Conservation (phyloP, 2,888 invertebrate genomes). For the Eutolmus rufibarbis region DNA sequence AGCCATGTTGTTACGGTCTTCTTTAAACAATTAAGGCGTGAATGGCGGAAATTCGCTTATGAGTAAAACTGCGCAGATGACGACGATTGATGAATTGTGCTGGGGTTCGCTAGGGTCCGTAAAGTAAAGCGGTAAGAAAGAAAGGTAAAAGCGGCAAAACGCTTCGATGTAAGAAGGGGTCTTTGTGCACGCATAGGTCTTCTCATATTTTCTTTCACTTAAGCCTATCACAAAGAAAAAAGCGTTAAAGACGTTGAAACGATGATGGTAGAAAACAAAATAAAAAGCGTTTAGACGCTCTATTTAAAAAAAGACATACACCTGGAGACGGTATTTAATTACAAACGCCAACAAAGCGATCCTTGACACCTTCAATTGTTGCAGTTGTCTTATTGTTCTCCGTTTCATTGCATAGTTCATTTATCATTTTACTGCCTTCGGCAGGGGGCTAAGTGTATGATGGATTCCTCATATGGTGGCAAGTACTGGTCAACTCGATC, state of each 20-base stretch:
- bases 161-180: background rate
- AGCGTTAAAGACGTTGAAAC: background rate
- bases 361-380: background rate
- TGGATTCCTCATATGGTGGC: background rate
- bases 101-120: background rate
- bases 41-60: background rate
- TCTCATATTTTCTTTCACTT: conserved; percentile 23
- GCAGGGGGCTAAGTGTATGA: background rate
- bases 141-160: background rate
- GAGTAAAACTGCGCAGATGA: background rate
- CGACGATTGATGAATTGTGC: background rate
- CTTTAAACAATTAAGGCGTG: background rate
- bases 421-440: background rate
- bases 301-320: background rate
- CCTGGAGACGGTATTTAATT: background rate
- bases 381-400: background rate
- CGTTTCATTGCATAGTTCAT: background rate
- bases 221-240: background rate
- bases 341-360: conserved; percentile 5
- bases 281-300: background rate
- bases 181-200: background rate
- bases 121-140: background rate
- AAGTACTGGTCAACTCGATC: conserved; percentile 16
- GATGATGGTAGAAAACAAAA: background rate
- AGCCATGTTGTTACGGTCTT: background rate